Percentiles rank a stretch among this genome's conserved stretches.
phyloP scores from a whole-genome alignment of 2,888 invertebrate genomes.

The Brenthis hecate region DNA sequence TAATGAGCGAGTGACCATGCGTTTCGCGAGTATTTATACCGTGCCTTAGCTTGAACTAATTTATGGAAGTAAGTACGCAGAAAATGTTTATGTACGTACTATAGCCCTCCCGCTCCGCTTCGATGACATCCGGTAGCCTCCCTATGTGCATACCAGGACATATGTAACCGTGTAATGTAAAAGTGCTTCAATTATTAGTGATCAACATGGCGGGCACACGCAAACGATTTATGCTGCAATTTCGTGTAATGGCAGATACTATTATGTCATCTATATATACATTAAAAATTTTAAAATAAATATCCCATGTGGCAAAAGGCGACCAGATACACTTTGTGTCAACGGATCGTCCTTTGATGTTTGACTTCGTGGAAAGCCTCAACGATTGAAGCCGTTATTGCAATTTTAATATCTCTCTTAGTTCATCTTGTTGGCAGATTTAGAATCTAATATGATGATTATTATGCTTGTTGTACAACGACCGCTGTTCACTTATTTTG shows the following conservation, averaged over 20 bases:
- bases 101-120: slow-evolving; percentile 58
- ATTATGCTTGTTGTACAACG: slow-evolving; percentile 24
- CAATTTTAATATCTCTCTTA: slow-evolving; percentile 35
- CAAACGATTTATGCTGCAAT: slow-evolving; percentile 32
- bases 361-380: slow-evolving; percentile 38
- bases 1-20: slow-evolving; percentile 71
- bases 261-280: slow-evolving; percentile 13
- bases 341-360: slow-evolving; percentile 46
- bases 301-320: neutral
- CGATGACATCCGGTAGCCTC: slow-evolving; percentile 72
- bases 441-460: slow-evolving; percentile 37
- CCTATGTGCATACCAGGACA: slow-evolving; percentile 50
- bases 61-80: slow-evolving; percentile 81
- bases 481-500: neutral
- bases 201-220: slow-evolving; percentile 41
- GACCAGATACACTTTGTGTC: slow-evolving; percentile 21
- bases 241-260: slow-evolving; percentile 30
- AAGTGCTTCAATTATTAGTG: slow-evolving; percentile 41
- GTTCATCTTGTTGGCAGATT: slow-evolving; percentile 41
- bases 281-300: slow-evolving; percentile 5
- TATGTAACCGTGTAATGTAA: slow-evolving; percentile 45
- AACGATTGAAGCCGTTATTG: slow-evolving; percentile 45
- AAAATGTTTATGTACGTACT: slow-evolving; percentile 78
- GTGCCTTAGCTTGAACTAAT: slow-evolving; percentile 79
- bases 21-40: slow-evolving; percentile 78